Conservation (phyloP, 1,140 invertebrate species). For the Alviniconcha marisindica region DNA sequence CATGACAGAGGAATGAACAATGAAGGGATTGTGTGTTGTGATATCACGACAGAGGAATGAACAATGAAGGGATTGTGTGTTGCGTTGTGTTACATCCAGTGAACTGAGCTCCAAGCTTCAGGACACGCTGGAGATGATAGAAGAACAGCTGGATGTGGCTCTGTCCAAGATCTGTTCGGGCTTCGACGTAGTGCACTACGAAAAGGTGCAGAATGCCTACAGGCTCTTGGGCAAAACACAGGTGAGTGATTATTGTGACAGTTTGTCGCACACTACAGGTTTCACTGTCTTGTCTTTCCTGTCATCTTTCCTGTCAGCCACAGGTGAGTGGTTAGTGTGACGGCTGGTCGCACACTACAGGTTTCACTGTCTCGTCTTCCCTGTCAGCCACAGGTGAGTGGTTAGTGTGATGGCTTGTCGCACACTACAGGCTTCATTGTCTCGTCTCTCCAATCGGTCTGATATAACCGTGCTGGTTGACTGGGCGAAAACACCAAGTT, state of each 20-base stretch:
- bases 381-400: conserved; percentile 72
- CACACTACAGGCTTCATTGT: neutral
- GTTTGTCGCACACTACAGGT: too few relatives aligned
- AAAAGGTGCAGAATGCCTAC: conserved; percentile 89
- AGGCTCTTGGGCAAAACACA: conserved; percentile 77
- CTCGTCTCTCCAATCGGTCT: too few relatives aligned
- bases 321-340: conserved; percentile 61
- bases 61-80: too few relatives aligned
- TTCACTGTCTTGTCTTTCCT: neutral
- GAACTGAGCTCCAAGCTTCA: conserved; percentile 87
- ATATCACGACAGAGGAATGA: too few relatives aligned
- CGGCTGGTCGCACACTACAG: too few relatives aligned
- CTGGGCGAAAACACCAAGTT: too few relatives aligned
- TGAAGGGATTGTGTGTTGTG: neutral
- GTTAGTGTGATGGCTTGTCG: too few relatives aligned
- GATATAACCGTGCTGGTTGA: too few relatives aligned
- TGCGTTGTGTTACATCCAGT: conserved; percentile 76
- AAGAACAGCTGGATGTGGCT: conserved; percentile 93
- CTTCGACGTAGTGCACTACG: conserved; percentile 72
- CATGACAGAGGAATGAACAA: too few relatives aligned
- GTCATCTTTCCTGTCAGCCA: conserved; percentile 61
- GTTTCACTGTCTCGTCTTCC: neutral
- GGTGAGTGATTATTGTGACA: conserved; percentile 53
- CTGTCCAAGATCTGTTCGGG: conserved; percentile 83
- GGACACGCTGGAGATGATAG: conserved; percentile 93